Conservation (phyloP, 2,888 invertebrate species). For the Periphyllus acericola region DNA sequence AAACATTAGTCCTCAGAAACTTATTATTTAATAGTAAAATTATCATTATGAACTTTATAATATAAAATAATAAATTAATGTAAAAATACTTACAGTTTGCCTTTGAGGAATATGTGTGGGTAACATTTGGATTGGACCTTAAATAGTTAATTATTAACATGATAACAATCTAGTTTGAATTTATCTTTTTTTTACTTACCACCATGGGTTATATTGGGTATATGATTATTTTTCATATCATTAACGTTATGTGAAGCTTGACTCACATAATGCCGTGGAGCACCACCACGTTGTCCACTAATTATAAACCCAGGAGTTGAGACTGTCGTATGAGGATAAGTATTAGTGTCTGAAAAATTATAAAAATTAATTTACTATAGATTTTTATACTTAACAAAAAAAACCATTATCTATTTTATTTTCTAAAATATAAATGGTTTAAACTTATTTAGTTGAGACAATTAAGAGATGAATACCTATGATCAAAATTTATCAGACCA, state of each 20-base stretch:
- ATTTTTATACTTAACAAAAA: too few species aligned
- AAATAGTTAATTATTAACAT: background rate
- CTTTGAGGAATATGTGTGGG: constrained; percentile 25
- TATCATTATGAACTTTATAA: background rate
- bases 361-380: too few species aligned
- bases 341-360: constrained; percentile 42
- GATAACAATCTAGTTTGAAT: background rate
- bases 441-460: too few species aligned
- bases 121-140: constrained; percentile 44
- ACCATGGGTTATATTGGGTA: constrained; percentile 31
- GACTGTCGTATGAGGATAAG: background rate
- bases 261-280: constrained; percentile 27
- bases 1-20: background rate
- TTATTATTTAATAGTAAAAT: background rate
- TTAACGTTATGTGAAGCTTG: constrained; percentile 9
- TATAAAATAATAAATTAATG: background rate
- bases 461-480: too few species aligned
- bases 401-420: too few species aligned
- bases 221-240: constrained; percentile 56
- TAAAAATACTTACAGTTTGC: constrained; percentile 39
- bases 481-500: too few species aligned
- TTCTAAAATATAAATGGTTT: background rate
- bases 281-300: background rate
- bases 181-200: background rate
- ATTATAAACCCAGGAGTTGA: constrained; percentile 17